Evolutionary conservation across 2,888 invertebrate species (phyloP), one percentile per base, ranked within the genome.

Genomic region (Panopea generosa): DNA sequence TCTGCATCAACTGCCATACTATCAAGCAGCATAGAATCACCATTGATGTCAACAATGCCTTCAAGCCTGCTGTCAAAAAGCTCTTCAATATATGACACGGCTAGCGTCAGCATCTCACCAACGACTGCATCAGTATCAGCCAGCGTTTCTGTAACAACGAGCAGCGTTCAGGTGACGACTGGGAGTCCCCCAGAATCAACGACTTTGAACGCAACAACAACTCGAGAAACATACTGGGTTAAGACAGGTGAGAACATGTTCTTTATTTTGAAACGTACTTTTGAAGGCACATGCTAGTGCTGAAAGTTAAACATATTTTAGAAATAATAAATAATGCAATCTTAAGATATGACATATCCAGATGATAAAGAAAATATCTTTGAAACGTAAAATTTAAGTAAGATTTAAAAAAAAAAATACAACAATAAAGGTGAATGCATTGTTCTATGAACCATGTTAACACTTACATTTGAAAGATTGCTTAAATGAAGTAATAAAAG

Each of bases 231-330:
- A 6, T 71, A 70, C 63, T 85, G 85, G 85, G 67, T 84, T 1
- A 71, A 69, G 67, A 85, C 83, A 72, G 84, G 85, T 85, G 74
- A 77, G 61, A 47, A 18, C 40, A 27, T 66, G 20, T 24, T 11
- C 7, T 45, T 33, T 33, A 33, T 11, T 33, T 33, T 33, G 33
- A 7, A 11, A 11, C 6, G 4, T 33, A 7, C 33, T 33, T 4
- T 33, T 33, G 4, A 7, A 11, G 4, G 11, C 11, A 7, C 33
- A 7, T 7, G 11, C 33, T 7, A 33, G 4, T 33, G 33, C 11
- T 33, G 4, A 33, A 33, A 33, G 33, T 33, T 11, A 33, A 33
- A 33, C 11, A n/a, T n/a, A n/a, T n/a, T n/a, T n/a, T n/a, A n/a
- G n/a, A n/a, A n/a, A n/a, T n/a, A n/a, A n/a, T n/a, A n/a, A n/a